Percentiles rank a stretch among this genome's conserved stretches.
Conservation (phyloP, 2,797 vertebrate species). For the Pangasius larnaudii region DNA sequence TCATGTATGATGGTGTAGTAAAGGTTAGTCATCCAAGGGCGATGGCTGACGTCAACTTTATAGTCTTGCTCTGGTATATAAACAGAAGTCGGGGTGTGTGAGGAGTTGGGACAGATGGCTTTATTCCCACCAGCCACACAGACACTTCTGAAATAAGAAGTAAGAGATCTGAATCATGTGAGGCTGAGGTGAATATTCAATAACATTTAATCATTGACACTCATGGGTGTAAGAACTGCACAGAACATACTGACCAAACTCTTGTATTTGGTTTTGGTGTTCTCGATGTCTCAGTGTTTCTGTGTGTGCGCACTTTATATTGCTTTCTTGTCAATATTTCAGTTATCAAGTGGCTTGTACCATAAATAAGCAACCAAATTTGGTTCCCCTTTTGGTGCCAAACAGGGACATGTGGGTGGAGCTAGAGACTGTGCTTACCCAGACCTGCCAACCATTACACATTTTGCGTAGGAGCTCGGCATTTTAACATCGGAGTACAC, state of each 20-base stretch:
- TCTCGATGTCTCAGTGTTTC: not conserved
- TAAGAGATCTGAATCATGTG: not conserved
- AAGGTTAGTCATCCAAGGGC: slow-evolving; percentile 37
- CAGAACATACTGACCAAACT: not conserved
- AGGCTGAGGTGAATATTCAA: not conserved
- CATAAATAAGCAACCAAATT: not conserved
- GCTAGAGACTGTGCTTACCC: not conserved
- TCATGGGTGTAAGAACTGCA: not conserved
- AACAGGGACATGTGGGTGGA: not conserved
- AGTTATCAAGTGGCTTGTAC: not conserved
- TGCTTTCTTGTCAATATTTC: not conserved
- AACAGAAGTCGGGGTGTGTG: slow-evolving; percentile 30
- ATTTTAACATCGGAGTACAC: not conserved
- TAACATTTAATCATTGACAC: not conserved
- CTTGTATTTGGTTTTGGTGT: not conserved
- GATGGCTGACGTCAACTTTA: slow-evolving; percentile 31
- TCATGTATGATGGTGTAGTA: slow-evolving; percentile 3
- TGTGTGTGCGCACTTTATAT: not conserved
- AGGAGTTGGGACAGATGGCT: not conserved
- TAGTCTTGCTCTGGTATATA: slow-evolving; percentile 15
- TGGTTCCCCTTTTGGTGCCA: not conserved
- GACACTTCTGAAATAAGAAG: not conserved
- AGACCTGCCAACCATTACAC: not conserved
- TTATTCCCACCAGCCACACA: not conserved
- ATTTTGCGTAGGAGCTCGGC: not conserved